A percentile compares a stretch with the other conserved stretches of the same genome.
Conservation (phyloP, 1,140 invertebrate species). For the Anoplophora glabripennis region DNA sequence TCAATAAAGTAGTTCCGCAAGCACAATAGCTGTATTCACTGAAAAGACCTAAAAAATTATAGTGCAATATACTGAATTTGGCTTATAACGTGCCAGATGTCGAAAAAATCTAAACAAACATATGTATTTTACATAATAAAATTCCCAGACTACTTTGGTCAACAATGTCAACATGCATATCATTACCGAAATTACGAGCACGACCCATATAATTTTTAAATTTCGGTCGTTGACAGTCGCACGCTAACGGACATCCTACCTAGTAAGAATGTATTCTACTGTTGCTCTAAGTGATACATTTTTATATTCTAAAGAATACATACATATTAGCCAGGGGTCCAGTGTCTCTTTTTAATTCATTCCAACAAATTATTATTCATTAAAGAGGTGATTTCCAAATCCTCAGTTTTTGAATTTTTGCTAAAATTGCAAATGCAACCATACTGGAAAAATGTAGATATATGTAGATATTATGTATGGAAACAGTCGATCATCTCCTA, state of each 20-base stretch:
- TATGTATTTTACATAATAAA: constrained; percentile 3
- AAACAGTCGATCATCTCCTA: no score
- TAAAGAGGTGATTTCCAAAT: no score
- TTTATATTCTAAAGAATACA: neutral
- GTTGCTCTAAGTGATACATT: neutral
- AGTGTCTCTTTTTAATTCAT: neutral
- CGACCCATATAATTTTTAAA: constrained; percentile 15
- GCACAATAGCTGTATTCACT: neutral
- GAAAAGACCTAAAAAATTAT: neutral
- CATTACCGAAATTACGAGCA: constrained; percentile 18
- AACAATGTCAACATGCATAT: constrained; percentile 19
- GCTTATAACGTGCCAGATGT: constrained; percentile 15
- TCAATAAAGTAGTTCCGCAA: neutral
- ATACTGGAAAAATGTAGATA: no score
- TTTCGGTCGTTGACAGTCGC: constrained; percentile 21
- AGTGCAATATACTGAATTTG: neutral
- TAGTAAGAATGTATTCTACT: neutral
- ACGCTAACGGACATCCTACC: constrained; percentile 1
- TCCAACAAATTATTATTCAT: neutral
- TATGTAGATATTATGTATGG: no score
- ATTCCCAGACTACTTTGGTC: constrained; percentile 18
- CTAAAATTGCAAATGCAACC: no score
- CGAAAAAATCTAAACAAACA: constrained; percentile 21
- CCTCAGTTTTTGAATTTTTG: no score
- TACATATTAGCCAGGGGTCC: neutral